phyloP scores from a whole-genome alignment of 2,113 vertebrate species.

The Apeltes quadracus region DNA sequence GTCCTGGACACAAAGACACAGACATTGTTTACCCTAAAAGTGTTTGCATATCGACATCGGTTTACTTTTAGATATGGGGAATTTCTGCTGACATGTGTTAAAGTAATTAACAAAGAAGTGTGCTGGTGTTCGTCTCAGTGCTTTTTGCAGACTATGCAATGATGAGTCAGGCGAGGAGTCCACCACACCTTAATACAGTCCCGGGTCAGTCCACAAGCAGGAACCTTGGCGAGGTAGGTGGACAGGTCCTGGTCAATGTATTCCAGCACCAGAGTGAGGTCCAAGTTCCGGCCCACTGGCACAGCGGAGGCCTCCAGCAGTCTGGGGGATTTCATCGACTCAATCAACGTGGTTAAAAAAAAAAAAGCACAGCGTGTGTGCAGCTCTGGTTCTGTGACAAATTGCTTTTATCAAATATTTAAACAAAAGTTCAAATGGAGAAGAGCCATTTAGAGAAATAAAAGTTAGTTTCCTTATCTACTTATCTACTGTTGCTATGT shows the following conservation, averaged over 20 bases:
- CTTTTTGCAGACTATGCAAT: background rate
- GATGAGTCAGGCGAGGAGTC: background rate
- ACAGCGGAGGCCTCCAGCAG: constrained; percentile 73
- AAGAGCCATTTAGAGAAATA: background rate
- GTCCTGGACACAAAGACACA: constrained; percentile 62
- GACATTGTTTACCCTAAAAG: background rate
- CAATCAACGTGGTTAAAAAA: background rate
- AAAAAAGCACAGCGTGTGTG: background rate
- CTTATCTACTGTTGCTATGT: too few species aligned
- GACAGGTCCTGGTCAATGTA: constrained; percentile 83
- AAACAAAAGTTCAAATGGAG: background rate
- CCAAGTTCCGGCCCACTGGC: constrained; percentile 48
- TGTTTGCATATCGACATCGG: too few species aligned
- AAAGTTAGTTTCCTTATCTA: background rate
- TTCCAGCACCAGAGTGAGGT: constrained; percentile 81
- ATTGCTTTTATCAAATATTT: background rate
- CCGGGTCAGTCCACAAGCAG: constrained; percentile 64
- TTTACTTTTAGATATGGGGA: background rate
- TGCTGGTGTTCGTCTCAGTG: background rate
- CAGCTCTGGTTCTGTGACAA: background rate
- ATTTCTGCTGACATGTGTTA: background rate
- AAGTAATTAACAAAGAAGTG: background rate
- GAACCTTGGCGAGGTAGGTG: constrained; percentile 72
- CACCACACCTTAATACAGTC: constrained; percentile 75
- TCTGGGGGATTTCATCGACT: constrained; percentile 36